Percentiles rank a stretch among this genome's conserved stretches.
phyloP scores from a whole-genome alignment of 2,797 vertebrate species.

The Holocentrus rufus region DNA sequence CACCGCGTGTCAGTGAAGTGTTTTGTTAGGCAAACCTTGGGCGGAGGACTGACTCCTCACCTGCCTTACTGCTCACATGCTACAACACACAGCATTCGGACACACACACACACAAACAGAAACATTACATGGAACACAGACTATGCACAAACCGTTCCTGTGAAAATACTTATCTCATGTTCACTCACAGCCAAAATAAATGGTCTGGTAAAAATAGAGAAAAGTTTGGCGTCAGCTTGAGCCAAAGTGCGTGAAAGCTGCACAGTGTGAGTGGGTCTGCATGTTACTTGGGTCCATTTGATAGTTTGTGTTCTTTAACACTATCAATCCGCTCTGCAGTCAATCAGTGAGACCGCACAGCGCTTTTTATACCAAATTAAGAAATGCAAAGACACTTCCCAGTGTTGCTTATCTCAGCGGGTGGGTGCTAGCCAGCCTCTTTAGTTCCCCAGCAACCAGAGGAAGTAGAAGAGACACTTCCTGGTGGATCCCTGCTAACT shows the following conservation, averaged over 20 bases:
- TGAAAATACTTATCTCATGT: background rate
- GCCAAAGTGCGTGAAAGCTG: no score
- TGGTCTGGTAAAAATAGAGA: no score
- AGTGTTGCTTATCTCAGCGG: no score
- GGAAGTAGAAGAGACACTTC: background rate
- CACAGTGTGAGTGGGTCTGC: no score
- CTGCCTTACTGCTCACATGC: constrained; percentile 28
- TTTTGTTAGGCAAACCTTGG: constrained; percentile 44
- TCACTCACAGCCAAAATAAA: background rate
- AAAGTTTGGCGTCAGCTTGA: no score
- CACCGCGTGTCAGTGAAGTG: background rate
- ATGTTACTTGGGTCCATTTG: no score
- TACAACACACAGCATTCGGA: constrained; percentile 8
- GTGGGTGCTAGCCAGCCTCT: background rate
- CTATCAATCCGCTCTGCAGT: background rate
- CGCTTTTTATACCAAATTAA: background rate
- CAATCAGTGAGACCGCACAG: background rate
- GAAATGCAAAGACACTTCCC: background rate
- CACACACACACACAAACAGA: constrained; percentile 7
- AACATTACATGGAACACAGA: background rate
- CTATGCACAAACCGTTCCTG: constrained; percentile 7
- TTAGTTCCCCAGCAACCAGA: background rate
- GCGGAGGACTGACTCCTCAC: constrained; percentile 16
- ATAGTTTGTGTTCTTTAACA: no score
- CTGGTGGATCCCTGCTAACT: background rate